Base-by-base conservation (phyloP, 1,140 invertebrate genomes). In the Philopotamus ludificatus region DNA sequence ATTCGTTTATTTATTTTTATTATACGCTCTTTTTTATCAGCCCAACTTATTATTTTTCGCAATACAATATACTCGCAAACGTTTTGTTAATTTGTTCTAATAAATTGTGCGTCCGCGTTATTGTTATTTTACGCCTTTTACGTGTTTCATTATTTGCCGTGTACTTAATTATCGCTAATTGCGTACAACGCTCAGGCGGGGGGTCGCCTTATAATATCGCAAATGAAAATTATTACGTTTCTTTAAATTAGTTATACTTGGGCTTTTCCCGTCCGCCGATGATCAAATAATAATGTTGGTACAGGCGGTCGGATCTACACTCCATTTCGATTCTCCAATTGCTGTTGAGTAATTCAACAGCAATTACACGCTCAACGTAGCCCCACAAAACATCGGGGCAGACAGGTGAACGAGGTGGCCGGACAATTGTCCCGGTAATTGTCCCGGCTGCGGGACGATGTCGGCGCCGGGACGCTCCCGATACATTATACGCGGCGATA, bases 1-100 rank as follows among this genome's bases (percentile, higher is more conserved):
- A 47, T 47, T 47, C 15, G 10, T 12, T 47, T 47, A 47, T 47
- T 47, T 47, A 47, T 47, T 47, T n/a, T n/a, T 47, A 15, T 20
- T 47, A 20, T 47, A 9, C 4, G 4, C 12, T 34, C 12, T 34
- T 34, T 34, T 34, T 34, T 12, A 34, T 34, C 12, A 34, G 4
- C 4, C 12, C n/a, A n/a, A n/a, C n/a, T n/a, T n/a, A n/a, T n/a
- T n/a, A n/a, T n/a, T n/a, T n/a, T n/a, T n/a, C n/a, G n/a, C n/a
- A n/a, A n/a, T n/a, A n/a, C n/a, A n/a, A n/a, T n/a, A n/a, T n/a
- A 12, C 4, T 34, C 12, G 28, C 28, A 4, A 7, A 12, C 28
- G 12, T 34, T 34, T 34, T 34, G 28, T 34, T 34, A 34, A 34
- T 34, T 7, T 34, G 4, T 4, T 34, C 28, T 12, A n/a, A 34